Percentiles rank a stretch among this genome's conserved stretches.
phyloP scores from a whole-genome alignment of 2,888 invertebrate species.

The Branchipolynoe longqiensis region DNA sequence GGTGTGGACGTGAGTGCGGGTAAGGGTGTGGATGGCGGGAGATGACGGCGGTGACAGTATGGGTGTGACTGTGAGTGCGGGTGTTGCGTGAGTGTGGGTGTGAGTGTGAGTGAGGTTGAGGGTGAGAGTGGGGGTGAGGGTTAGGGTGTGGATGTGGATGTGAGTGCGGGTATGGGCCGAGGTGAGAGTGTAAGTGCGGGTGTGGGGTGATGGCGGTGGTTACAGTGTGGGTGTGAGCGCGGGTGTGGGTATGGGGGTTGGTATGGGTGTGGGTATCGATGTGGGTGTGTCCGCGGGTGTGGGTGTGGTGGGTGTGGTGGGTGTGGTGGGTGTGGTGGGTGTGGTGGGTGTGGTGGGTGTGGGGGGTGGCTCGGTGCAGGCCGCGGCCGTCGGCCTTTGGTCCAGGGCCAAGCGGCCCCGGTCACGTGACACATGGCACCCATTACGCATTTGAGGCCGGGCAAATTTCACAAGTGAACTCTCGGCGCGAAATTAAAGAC shows the following conservation, averaged over 20 bases:
- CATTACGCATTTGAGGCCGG: constrained; percentile 53
- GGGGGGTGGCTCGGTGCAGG: constrained; percentile 12
- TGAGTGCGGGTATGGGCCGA: too few species aligned
- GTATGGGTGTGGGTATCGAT: not conserved
- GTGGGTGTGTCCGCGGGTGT: not conserved
- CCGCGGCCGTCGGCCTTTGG: constrained; percentile 48
- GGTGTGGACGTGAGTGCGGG: constrained; percentile 15
- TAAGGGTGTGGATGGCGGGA: not conserved
- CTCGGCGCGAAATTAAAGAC: constrained; percentile 56
- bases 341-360: not conserved
- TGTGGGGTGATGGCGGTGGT: not conserved
- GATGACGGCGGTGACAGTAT: not conserved
- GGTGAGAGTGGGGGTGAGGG: not conserved
- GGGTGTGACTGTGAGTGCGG: too few species aligned
- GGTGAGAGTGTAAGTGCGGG: too few species aligned
- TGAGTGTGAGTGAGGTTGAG: not conserved
- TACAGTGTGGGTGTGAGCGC: not conserved
- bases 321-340: not conserved
- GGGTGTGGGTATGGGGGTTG: not conserved
- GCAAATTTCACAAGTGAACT: constrained; percentile 57
- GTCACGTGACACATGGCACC: constrained; percentile 52
- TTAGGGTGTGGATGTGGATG: not conserved
- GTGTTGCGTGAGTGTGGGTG: not conserved
- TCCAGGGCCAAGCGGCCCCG: constrained; percentile 44
- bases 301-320: not conserved